Evolutionary conservation across 2,113 vertebrate species (phyloP).

Genomic region (Dascyllus trimaculatus): DNA sequence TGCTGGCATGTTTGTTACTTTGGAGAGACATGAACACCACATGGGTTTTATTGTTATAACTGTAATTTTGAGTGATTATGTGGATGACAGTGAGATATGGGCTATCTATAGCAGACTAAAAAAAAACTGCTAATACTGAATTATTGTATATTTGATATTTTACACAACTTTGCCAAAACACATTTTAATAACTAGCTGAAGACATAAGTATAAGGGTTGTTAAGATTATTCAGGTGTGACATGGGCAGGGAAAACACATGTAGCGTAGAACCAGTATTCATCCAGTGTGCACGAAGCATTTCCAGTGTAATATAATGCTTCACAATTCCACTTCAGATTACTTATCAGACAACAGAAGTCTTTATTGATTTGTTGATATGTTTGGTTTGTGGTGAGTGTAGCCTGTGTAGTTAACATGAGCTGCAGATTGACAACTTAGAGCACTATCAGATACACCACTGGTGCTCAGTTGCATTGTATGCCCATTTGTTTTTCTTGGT

Average conservation of each 20-base stretch:
- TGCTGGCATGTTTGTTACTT: too few relatives aligned
- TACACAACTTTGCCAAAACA: too few relatives aligned
- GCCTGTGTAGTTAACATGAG: constrained; percentile 28
- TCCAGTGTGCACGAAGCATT: not conserved
- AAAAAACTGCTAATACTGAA: too few relatives aligned
- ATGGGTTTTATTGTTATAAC: too few relatives aligned
- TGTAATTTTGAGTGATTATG: too few relatives aligned
- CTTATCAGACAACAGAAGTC: not conserved
- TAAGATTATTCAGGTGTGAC: too few relatives aligned
- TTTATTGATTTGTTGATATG: constrained; percentile 20
- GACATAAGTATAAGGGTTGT: too few relatives aligned
- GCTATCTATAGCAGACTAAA: too few relatives aligned
- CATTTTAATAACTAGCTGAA: not conserved
- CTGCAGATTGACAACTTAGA: constrained; percentile 51
- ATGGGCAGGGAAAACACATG: too few relatives aligned
- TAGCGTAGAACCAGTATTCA: not conserved
- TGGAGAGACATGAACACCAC: too few relatives aligned
- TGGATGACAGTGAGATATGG: too few relatives aligned
- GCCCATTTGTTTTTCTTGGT: constrained; percentile 40
- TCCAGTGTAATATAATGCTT: not conserved
- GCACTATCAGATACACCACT: constrained; percentile 11
- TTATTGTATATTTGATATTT: too few relatives aligned
- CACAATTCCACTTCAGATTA: not conserved
- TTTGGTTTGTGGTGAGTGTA: not conserved
- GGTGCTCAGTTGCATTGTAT: constrained; percentile 26